phyloP scores from a whole-genome alignment of 2,888 invertebrate species.

The Carcina quercana region DNA sequence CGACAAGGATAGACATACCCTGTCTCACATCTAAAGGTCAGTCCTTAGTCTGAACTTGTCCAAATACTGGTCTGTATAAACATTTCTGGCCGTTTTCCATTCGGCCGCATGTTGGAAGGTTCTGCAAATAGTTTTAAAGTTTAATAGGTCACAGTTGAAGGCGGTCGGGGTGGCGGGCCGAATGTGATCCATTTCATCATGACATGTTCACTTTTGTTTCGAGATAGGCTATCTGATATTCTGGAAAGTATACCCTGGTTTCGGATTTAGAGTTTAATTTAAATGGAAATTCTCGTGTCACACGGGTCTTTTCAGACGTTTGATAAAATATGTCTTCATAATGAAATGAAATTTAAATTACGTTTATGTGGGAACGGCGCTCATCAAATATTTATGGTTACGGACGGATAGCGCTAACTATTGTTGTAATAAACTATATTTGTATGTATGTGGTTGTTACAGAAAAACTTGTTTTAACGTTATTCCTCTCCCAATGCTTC shows the following conservation, averaged over 20 bases:
- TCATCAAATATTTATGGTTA: too few relatives aligned
- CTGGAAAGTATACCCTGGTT: constrained; percentile 3
- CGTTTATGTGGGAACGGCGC: too few relatives aligned
- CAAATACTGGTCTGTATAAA: constrained; percentile 16
- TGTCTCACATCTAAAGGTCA: constrained; percentile 18
- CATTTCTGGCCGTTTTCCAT: constrained; percentile 14
- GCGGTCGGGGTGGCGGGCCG: constrained; percentile 16
- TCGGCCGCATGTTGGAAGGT: constrained; percentile 11
- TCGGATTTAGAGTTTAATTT: too few relatives aligned
- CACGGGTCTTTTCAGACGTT: too few relatives aligned
- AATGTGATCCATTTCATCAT: constrained; percentile 13
- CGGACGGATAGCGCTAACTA: too few relatives aligned
- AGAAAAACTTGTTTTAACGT: too few relatives aligned
- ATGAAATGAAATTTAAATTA: too few relatives aligned
- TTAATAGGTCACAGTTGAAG: constrained; percentile 35
- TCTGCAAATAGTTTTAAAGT: constrained; percentile 25
- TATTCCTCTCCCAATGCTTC: too few relatives aligned
- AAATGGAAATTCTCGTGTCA: too few relatives aligned
- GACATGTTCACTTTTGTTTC: constrained; percentile 11
- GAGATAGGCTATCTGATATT: constrained; percentile 6
- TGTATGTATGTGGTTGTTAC: too few relatives aligned
- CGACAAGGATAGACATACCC: constrained; percentile 12
- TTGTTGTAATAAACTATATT: too few relatives aligned
- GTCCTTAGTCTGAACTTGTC: constrained; percentile 9
- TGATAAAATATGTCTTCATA: too few relatives aligned